Evolutionary conservation across 1,140 invertebrate genomes (phyloP), one percentile per base, ranked within the genome.

Genomic region (Anthonomus grandis): DNA sequence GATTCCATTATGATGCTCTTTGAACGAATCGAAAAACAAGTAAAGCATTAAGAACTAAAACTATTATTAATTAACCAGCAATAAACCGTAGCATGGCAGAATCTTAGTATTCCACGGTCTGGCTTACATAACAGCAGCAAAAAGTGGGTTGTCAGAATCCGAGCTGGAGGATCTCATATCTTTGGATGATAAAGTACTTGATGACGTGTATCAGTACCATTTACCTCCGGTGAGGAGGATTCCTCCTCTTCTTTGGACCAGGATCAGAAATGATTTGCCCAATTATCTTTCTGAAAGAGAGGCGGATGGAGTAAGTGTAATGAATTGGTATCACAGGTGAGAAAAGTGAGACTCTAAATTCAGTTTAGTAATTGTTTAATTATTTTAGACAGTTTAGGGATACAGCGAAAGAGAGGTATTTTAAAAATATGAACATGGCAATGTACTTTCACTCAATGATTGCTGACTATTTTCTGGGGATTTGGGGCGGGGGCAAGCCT

Each of bases 191-290:
- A 91, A 89, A 70, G 84, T 87, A 1, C 74, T 99, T 37, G 96
- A 98, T 68, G 96, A 99, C 68, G 95, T 99, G 0, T 99, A 98
- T 69, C 96, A 99, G 71, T 98, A 98, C 70, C 94, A 98, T 80
- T 81, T 98, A 68, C 95, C 95, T 1, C 95, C 95, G 0, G 93
- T 96, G 0, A 77, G 95, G 37, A 79, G 95, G 49, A 98, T 98
- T 48, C 95, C 96, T 2, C 95, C 95, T 0, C 72, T 98, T 4
- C 77, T 98, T 0, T 98, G 95, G 95, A 98, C 95, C 0, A 79
- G 95, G 64, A 96, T 97, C 27, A 79, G 93, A 22, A 94, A 95
- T 66, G 95, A 97, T 78, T 77, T 98, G 21, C 91, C 93, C 0
- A 96, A 96, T 72, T 98, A 98, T 75, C 73, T 98, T 10, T 95